Percentiles rank a stretch among this genome's conserved stretches.
phyloP scores from a whole-genome alignment of 2,797 vertebrate species.

The Adrianichthys oophorus region DNA sequence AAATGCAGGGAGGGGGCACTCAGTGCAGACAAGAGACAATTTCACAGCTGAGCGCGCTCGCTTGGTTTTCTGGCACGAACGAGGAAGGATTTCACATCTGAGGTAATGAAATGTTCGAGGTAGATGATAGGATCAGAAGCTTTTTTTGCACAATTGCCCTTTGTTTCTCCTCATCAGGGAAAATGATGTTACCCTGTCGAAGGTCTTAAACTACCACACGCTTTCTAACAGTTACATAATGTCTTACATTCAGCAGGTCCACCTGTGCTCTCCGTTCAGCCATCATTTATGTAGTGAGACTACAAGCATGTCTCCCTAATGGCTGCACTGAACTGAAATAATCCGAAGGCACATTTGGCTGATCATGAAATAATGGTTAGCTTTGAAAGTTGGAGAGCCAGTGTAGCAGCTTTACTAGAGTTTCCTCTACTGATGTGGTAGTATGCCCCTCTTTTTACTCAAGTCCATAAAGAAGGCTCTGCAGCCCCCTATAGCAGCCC shows the following conservation, averaged over 20 bases:
- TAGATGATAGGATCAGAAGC: constrained; percentile 63
- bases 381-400: no score
- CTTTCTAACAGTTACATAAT: constrained; percentile 43
- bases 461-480: no score
- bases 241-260: constrained; percentile 36
- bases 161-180: constrained; percentile 61
- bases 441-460: no score
- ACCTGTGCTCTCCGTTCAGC: constrained; percentile 7
- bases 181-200: constrained; percentile 46
- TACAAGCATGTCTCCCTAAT: neutral
- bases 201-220: constrained; percentile 44
- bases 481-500: no score
- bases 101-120: constrained; percentile 65
- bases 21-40: constrained; percentile 71
- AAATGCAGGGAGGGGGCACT: constrained; percentile 7
- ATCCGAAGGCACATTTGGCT: no score
- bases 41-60: constrained; percentile 76
- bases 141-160: constrained; percentile 40
- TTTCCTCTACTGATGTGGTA: no score
- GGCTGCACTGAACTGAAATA: no score
- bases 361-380: no score
- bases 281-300: constrained; percentile 1
- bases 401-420: no score
- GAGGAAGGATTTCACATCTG: constrained; percentile 72
- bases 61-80: constrained; percentile 56